Percentiles rank a stretch among this genome's conserved stretches.
phyloP scores from a whole-genome alignment of 2,113 vertebrate species.

The Pterophyllum scalare region DNA sequence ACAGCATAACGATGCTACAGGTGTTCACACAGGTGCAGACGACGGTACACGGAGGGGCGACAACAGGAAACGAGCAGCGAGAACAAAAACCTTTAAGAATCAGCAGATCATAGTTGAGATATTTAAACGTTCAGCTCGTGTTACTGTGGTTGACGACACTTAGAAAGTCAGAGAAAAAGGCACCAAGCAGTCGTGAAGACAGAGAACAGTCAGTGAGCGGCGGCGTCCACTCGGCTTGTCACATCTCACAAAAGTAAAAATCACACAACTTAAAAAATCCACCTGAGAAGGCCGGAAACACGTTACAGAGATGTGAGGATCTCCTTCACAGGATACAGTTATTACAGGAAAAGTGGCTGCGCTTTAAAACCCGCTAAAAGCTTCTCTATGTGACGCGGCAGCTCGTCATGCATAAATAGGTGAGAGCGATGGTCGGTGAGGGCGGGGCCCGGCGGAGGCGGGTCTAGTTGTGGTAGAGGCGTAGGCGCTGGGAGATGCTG shows the following conservation, averaged over 20 bases:
- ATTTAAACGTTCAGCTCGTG: background rate
- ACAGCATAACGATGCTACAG: background rate
- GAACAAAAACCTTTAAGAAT: background rate
- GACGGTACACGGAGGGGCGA: background rate
- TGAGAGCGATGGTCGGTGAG: background rate
- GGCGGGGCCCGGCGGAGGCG: accelerated
- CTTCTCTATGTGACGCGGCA: background rate
- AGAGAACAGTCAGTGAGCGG: constrained; percentile 10
- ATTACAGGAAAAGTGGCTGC: constrained; percentile 36
- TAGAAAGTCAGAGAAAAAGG: constrained; percentile 44
- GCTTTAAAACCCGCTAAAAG: constrained; percentile 16
- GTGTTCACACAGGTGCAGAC: background rate
- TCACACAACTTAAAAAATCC: background rate
- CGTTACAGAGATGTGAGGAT: constrained; percentile 3
- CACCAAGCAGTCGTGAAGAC: constrained; percentile 42
- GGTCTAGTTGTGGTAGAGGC: constrained; percentile 84
- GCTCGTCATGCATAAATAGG: constrained; percentile 47
- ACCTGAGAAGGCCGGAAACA: background rate
- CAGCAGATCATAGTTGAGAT: background rate
- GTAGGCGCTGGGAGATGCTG: constrained; percentile 84
- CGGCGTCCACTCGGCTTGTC: background rate
- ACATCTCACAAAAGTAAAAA: constrained; percentile 11
- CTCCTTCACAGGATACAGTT: background rate
- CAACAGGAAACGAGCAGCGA: background rate
- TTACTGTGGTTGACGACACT: background rate